Evolutionary conservation across 2,113 vertebrate species (phyloP).

Genomic region (Corydoras sp.): DNA sequence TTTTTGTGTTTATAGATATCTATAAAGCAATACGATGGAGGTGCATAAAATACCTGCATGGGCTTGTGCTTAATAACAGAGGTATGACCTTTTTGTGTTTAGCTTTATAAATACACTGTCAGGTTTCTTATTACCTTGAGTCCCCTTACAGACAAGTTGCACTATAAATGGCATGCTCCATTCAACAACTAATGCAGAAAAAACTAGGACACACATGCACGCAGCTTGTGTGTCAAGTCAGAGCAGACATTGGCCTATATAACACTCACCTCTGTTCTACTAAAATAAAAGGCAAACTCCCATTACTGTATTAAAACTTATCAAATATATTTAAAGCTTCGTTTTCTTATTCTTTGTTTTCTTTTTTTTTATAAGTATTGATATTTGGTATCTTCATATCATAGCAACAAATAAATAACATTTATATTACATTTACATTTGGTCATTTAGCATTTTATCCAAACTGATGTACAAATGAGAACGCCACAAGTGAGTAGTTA

Average conservation of each 20-base stretch:
- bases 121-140: constrained; percentile 37
- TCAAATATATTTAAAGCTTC: too few species aligned
- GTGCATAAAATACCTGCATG: background rate
- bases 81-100: constrained; percentile 7
- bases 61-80: background rate
- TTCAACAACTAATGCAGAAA: constrained; percentile 14
- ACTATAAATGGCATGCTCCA: constrained; percentile 33
- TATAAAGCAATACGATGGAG: background rate
- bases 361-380: too few species aligned
- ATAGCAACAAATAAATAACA: too few species aligned
- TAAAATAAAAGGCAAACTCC: constrained; percentile 20
- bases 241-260: constrained; percentile 43
- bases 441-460: too few species aligned
- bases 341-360: too few species aligned
- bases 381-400: too few species aligned
- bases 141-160: constrained; percentile 16
- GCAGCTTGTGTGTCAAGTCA: constrained; percentile 35
- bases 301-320: constrained; percentile 10
- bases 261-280: constrained; percentile 35
- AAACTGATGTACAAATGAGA: too few species aligned
- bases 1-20: background rate
- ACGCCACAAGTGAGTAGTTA: too few species aligned
- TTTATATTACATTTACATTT: too few species aligned
- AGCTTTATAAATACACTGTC: constrained; percentile 10
- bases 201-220: constrained; percentile 44